These are phyloP conservation scores for Aporrectodea caliginosa DNA, from an alignment of 1,140 invertebrate species.

Conservation along the genomic window DNA sequence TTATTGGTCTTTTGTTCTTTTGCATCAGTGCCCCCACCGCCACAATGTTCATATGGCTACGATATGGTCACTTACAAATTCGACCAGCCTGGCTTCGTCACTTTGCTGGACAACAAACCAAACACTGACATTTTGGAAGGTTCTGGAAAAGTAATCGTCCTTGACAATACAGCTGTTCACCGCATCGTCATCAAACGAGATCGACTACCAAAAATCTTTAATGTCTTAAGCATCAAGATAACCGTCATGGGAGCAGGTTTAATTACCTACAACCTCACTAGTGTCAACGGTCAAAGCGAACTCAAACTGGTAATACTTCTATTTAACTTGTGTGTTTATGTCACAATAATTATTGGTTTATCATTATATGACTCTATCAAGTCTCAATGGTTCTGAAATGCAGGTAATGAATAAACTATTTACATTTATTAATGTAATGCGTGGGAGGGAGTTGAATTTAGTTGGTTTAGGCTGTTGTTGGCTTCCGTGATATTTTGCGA, in stretches of 20 bases:
- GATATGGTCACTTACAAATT: background rate
- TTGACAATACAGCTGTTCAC: background rate
- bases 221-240: background rate
- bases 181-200: background rate
- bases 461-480: too few species aligned
- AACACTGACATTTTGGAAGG: background rate
- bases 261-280: background rate
- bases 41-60: background rate
- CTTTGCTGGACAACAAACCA: background rate
- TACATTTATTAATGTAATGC: background rate
- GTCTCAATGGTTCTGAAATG: background rate
- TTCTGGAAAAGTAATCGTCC: background rate
- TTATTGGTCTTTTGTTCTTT: background rate
- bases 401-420: background rate
- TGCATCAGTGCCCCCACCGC: background rate
- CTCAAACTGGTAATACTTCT: background rate
- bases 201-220: background rate
- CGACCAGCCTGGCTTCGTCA: background rate
- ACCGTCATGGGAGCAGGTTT: background rate
- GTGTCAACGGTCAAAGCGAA: background rate
- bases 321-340: background rate
- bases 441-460: too few species aligned
- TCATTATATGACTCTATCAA: background rate
- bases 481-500: too few species aligned
- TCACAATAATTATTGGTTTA: background rate